Evolutionary conservation across 37 sponge, comb jelly and placozoan genomes (phyloP).

Genomic region (Aphrocallistes beatrix): DNA sequence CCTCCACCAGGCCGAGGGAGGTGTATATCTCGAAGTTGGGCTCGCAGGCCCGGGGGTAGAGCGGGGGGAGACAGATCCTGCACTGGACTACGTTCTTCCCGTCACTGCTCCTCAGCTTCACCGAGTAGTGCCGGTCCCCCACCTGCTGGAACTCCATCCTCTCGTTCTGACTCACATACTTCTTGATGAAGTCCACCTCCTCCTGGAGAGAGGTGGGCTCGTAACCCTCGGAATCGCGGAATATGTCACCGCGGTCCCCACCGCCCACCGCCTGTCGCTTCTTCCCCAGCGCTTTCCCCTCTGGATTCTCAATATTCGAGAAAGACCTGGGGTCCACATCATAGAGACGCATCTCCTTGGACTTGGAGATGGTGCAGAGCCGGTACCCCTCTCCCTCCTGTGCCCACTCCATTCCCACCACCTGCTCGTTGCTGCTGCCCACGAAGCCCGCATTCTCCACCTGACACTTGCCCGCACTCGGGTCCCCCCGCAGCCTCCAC

Average conservation of each 20-base stretch:
- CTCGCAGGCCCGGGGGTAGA: neutral
- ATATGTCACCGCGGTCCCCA: neutral
- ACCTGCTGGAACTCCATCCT: neutral
- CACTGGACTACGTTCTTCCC: neutral
- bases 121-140: neutral
- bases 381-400: neutral
- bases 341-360: neutral
- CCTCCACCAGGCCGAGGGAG: neutral
- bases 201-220: neutral
- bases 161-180: neutral
- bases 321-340: neutral
- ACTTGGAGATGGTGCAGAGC: neutral
- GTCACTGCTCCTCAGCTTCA: neutral
- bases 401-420: conserved; percentile 6
- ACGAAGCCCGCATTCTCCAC: neutral
- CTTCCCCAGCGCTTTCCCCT: neutral
- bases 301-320: neutral
- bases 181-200: neutral
- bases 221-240: neutral
- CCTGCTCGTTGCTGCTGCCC: neutral
- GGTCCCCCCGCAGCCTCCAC: neutral
- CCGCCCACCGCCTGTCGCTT: neutral
- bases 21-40: conserved; percentile 15
- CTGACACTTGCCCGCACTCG: neutral
- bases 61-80: neutral